These are phyloP conservation scores for Musca vetustissima DNA, from an alignment of 1,140 invertebrate species.

Conservation along the genomic window DNA sequence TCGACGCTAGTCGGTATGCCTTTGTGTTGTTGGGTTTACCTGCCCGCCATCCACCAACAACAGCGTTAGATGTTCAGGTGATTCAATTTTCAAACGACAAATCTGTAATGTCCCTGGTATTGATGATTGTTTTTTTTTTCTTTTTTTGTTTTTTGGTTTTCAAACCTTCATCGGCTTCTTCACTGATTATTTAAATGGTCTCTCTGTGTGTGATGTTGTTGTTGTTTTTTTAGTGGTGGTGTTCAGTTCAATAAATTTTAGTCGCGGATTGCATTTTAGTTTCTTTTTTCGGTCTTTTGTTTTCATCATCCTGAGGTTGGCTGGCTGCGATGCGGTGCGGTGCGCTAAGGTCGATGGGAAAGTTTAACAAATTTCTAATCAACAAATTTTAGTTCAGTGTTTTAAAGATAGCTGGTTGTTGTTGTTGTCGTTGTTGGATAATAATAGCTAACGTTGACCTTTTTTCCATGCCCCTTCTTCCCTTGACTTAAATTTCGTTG, in stretches of 20 bases:
- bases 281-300: conserved; percentile 9
- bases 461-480: conserved; percentile 6
- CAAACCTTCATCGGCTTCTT: background rate
- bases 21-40: conserved; percentile 10
- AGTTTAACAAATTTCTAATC: conserved; percentile 23
- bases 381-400: conserved; percentile 3
- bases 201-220: too few relatives aligned
- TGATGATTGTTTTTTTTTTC: conserved; percentile 4
- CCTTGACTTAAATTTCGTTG: background rate
- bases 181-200: conserved; percentile 13
- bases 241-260: conserved; percentile 28
- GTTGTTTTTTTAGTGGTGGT: background rate
- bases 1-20: background rate
- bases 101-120: conserved; percentile 20
- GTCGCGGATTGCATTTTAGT: conserved; percentile 24
- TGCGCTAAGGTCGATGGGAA: conserved; percentile 3
- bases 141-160: background rate
- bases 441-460: conserved; percentile 16
- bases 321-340: background rate
- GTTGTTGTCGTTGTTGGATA: conserved; percentile 12
- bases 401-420: background rate
- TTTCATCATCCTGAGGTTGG: background rate
- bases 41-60: background rate
- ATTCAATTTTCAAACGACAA: conserved; percentile 23
- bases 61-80: background rate